Base-by-base conservation (phyloP, 2,888 invertebrate genomes). In the Trichogramma evanescens region DNA sequence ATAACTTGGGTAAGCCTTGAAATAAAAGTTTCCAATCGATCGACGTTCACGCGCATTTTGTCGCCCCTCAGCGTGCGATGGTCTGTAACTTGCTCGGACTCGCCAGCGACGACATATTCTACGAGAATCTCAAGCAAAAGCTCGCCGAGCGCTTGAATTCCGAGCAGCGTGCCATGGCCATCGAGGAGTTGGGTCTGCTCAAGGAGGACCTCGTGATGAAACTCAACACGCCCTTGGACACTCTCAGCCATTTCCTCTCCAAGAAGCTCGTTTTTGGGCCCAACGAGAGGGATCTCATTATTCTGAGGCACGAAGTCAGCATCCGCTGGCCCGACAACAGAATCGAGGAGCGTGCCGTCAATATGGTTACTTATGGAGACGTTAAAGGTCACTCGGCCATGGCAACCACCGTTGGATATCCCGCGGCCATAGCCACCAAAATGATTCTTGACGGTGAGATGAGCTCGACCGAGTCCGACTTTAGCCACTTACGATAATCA, bases 401-500 rank as follows among this genome's bases (percentile, higher is more conserved):
- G 99, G 91, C 94, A 0, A 86, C 90, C 71, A 91, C 93, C 6
- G 95, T 95, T 6, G 95, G 95, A 38, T 93, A 87, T 80, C 98
- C 89, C 0, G 89, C 95, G 5, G 99, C 94, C 26, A 98, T 99
- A 69, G 95, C 97, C 1, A 88, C 95, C 1, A 95, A 95, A 80
- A 99, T 99, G 99, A 86, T 99, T 63, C 81, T 99, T 9, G 95
- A 96, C 78, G 97, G 96, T 92, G 79, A 77, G 78, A 66, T 59
- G 13, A 53, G 41, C 41, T 38, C 7, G 9, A 38, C 8, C 9
- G 2, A 13, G 8, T 8, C 8, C 13, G 8, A 53, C 40, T 1
- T 26, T 26, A 26, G 26, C 3, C 2, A 26, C 2, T 53, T 39
- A 53, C 38, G 7, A 9, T 38, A 39, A 39, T 7, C 9, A 40